Base-by-base conservation (phyloP, 2,888 invertebrate genomes). In the Scaptomyza cyrtandrae region DNA sequence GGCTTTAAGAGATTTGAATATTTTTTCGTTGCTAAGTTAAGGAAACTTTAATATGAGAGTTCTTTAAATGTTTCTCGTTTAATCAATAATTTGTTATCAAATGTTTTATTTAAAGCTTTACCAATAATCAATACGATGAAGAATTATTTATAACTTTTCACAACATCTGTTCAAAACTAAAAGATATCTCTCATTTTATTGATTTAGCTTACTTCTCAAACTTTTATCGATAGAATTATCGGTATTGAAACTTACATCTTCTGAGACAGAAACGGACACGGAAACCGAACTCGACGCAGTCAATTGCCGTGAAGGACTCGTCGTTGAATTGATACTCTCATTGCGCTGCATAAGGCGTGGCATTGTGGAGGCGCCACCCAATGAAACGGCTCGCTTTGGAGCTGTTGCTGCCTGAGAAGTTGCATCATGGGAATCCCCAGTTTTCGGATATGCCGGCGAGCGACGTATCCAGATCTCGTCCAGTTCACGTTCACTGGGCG, bases 381-480 rank as follows among this genome's bases (percentile, higher is more conserved):
- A 10, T 3, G 75, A 79, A 9, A 55, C 75, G 13, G 84, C 46
- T 6, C 78, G 68, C 45, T n/a, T 49, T n/a, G 54, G 24, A 16
- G 58, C 11, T 5, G 41, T 10, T 0, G 31, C 13, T 6, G 58
- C 53, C 14, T 68, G 39, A 14, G 54, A 48, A 5, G 72, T 6
- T 6, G 24, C 49, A 33, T 44, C 35, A 33, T 10, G 16, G 14
- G 48, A 58, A 19, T 59, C 64, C 1, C 11, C 14, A 0, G 6
- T 4, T 11, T 7, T 37, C 1, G 61, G 19, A 45, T 66, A 19
- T 0, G 72, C 57, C 7, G 72, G 52, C 0, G 78, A 49, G 43
- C 91, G 82, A 33, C 86, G 87, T 44, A 91, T 91, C 91, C 91
- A 91, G 29, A 91, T 90, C 33, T 91, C 91, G 71, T 90, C 90